Base-by-base conservation (phyloP, 2,888 invertebrate species). In the Busseola fusca region DNA sequence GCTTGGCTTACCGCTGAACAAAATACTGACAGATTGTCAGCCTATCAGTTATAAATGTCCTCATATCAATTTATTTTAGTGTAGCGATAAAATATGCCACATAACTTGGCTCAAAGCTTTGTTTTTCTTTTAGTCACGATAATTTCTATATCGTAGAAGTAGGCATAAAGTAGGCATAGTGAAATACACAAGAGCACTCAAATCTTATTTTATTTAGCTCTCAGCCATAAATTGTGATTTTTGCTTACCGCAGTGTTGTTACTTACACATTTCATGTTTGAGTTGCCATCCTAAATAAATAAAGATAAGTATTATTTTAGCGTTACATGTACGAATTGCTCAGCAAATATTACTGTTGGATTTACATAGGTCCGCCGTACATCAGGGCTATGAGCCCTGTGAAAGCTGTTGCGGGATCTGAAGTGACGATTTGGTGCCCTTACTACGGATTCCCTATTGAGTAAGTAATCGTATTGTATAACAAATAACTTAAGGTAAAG, bases 371-470 rank as follows among this genome's bases (percentile, higher is more conserved):
- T 80, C 97, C 97, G 16, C 97, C 97, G 34, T 97, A 97, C 91
- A 97, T 98, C 80, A 96, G 98, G 80, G 96, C 97, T 64, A 97
- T 97, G 93, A 97, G 96, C 75, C 96, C 97, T 40, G 96, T 97
- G 76, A 97, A 98, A 86, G 98, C 98, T 10, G 98, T 98, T 48
- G 98, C 98, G 54, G 98, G 98, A 27, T 96, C 97, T 76, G 97
- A 97, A 88, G 96, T 98, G 77, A 96, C 96, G 73, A 96, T 98
- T 78, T 97, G 97, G 91, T 98, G 98, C 92, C 98, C 98, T 66
- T 98, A 98, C 91, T 98, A 98, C 64, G 98, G 98, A 80, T 98
- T 98, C 93, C 98, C 98, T 50, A 97, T 98, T 84, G 95, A 96
- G 96, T 96, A 87, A 93, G 93, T 86, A 66, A 50, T 34, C 10